Evolutionary conservation across 30 jellyfish, hydroid and myxozoan species (phyloP), one percentile per base, ranked within the genome.

Genomic region (Turritopsis rubra): DNA sequence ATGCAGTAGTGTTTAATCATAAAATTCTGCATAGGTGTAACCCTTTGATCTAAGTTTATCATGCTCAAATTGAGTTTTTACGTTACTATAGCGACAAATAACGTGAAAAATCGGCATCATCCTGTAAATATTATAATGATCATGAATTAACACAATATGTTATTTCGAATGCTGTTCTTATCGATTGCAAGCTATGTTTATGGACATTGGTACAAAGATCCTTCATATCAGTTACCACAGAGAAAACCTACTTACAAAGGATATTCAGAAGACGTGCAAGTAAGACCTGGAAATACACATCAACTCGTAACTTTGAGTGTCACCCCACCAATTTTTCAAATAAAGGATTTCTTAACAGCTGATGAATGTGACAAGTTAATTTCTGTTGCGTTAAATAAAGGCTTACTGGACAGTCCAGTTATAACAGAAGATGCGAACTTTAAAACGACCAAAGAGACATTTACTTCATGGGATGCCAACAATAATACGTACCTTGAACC

Each of bases 311-410:
- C 96, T 16, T 68, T 88, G 31, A 84, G 93, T 53, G 28, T 89
- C 29, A 79, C 73, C 77, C 96, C 96, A 8, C 77, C 93, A 0
- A 80, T 89, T 18, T 89, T 89, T 75, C 95, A 90, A 78, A 84
- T 90, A 16, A 85, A 89, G 0, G 87, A 86, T n/a, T 90, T 85
- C 66, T 79, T 90, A 28, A 73, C 97, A 76, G 83, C 79, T 41
- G 95, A 90, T 53, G 97, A 90, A 75, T 90, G 97, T 73, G 89
- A 90, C 26, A 85, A 90, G 53, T 70, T 90, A 85, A 85, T 90
- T 28, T 85, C 71, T 85, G 28, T 81, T 79, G 97, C 97, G 18
- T 80, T 81, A 60, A 73, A 79, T 22, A 73, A 73, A 19, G 95
- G 91, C 21, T 68, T 90, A 68, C 29, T 73, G 9, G 60, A 72